Conservation (phyloP, 2,113 vertebrate genomes). For the Erythrocercus mccallii region DNA sequence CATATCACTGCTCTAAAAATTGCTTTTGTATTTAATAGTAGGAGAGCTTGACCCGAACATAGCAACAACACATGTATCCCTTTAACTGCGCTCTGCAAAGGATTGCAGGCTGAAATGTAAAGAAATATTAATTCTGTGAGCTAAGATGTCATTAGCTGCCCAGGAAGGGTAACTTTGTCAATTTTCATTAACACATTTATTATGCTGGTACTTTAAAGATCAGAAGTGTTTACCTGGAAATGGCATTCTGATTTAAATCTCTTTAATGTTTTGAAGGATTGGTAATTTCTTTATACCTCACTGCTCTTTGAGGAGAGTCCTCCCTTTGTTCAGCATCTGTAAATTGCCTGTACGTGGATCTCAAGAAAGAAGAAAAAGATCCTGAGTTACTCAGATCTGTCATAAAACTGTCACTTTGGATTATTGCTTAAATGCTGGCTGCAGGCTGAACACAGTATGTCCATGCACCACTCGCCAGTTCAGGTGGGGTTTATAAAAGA, state of each 20-base stretch:
- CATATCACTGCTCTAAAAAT: constrained; percentile 47
- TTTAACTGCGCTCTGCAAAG: background rate
- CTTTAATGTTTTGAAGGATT: background rate
- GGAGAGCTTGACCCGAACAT: background rate
- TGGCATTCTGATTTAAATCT: background rate
- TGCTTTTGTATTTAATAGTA: constrained; percentile 47
- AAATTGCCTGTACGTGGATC: background rate
- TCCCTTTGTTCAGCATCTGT: background rate
- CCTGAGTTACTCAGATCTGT: constrained; percentile 18
- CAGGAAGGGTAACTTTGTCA: background rate
- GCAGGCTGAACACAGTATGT: constrained; percentile 13
- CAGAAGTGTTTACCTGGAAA: background rate
- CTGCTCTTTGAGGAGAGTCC: background rate
- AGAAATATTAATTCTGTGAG: background rate
- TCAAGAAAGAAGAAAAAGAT: background rate
- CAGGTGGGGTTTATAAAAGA: constrained; percentile 35
- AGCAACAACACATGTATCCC: background rate
- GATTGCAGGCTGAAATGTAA: background rate
- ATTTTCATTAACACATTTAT: background rate
- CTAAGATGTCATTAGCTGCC: background rate
- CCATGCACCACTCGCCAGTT: background rate
- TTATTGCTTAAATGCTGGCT: constrained; percentile 35
- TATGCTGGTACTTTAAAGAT: background rate
- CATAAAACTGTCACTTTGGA: constrained; percentile 49
- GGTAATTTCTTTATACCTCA: background rate